These are phyloP conservation scores for Muraenolepis orangiensis DNA, from an alignment of 2,797 vertebrate genomes.

Conservation along the genomic window DNA sequence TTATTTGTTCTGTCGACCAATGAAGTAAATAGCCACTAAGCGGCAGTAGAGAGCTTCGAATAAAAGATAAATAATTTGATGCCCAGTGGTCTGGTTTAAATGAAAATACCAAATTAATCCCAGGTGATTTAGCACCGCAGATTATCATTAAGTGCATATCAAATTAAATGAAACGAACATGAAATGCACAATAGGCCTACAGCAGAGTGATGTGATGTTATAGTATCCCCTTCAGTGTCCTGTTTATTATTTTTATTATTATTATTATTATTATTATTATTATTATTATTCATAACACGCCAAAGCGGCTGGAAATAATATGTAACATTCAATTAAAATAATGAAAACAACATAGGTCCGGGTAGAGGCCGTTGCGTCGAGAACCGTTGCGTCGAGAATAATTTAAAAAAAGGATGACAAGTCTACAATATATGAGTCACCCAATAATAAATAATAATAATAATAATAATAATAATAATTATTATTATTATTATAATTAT, in stretches of 20 bases:
- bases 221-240: not conserved
- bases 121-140: slow-evolving; percentile 15
- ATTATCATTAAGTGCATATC: slow-evolving; percentile 15
- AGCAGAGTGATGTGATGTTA: not conserved
- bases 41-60: slow-evolving; percentile 70
- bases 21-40: slow-evolving; percentile 48
- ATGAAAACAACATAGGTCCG: not conserved
- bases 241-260: not conserved
- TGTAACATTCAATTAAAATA: not conserved
- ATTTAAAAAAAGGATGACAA: not conserved
- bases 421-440: too few relatives aligned
- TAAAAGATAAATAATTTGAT: slow-evolving; percentile 12
- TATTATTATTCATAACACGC: not conserved
- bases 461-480: too few relatives aligned
- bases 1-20: slow-evolving; percentile 16
- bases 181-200: not conserved
- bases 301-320: not conserved
- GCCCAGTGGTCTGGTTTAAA: slow-evolving; percentile 9
- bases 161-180: not conserved
- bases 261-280: not conserved
- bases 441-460: too few relatives aligned
- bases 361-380: not conserved
- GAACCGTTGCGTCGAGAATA: not conserved
- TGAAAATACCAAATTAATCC: slow-evolving; percentile 34
- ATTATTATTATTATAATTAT: too few relatives aligned